Percentiles rank a stretch among this genome's conserved stretches.
These are phyloP conservation scores for Aleiodes alternator DNA, from an alignment of 2,888 invertebrate species.

Conservation along the genomic window DNA sequence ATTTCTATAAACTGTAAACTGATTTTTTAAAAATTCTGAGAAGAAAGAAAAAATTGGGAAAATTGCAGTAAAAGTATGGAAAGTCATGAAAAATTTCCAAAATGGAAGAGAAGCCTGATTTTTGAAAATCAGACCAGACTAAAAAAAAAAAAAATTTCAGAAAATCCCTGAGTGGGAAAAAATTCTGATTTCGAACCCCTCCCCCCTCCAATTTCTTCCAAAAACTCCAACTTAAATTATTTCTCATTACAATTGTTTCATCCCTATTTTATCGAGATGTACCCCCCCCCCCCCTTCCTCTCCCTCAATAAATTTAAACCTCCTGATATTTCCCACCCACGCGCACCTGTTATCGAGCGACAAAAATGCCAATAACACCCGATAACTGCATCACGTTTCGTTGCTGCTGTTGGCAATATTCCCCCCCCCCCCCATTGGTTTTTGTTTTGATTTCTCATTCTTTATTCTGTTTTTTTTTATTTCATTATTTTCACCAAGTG, in stretches of 20 bases:
- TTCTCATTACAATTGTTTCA: neutral
- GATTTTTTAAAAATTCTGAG: no score
- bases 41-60: no score
- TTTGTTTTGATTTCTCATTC: slow-evolving; percentile 36
- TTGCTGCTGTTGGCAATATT: slow-evolving; percentile 63
- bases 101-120: no score
- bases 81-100: no score
- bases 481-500: slow-evolving; percentile 37
- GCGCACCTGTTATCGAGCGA: slow-evolving; percentile 69
- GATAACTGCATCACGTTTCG: slow-evolving; percentile 68
- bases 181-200: no score
- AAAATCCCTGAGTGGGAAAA: no score
- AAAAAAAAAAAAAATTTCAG: no score
- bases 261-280: neutral
- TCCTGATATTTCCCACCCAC: slow-evolving; percentile 54
- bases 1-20: no score
- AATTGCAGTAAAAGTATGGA: no score
- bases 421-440: slow-evolving; percentile 25
- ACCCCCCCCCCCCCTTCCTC: neutral
- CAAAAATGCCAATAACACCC: slow-evolving; percentile 70
- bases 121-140: no score
- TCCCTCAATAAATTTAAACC: slow-evolving; percentile 61
- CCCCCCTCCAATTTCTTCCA: no score
- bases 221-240: neutral
- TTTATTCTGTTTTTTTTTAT: slow-evolving; percentile 32